Conservation (phyloP, 1,140 invertebrate genomes). For the Sycobia sp. region DNA sequence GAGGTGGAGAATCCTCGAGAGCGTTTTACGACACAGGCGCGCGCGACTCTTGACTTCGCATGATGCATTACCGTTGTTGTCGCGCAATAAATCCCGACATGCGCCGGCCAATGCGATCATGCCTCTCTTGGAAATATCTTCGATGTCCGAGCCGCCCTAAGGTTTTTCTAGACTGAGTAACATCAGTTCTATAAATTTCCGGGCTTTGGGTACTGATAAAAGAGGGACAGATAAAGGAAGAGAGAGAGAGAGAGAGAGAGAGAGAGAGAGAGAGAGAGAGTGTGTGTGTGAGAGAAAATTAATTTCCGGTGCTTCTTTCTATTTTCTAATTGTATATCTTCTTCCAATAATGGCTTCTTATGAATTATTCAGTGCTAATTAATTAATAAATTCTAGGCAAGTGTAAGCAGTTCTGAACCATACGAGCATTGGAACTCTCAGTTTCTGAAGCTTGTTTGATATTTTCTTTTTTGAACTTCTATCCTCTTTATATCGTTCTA, state of each 20-base stretch:
- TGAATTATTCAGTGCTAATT: too few relatives aligned
- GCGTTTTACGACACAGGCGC: constrained; percentile 4
- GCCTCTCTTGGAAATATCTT: constrained; percentile 10
- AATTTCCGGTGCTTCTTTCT: too few relatives aligned
- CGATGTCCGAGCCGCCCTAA: constrained; percentile 11
- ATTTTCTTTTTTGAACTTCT: too few relatives aligned
- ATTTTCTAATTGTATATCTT: too few relatives aligned
- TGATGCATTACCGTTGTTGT: constrained; percentile 27
- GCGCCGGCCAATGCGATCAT: not conserved
- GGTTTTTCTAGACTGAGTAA: constrained; percentile 7
- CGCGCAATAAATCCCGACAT: constrained; percentile 16
- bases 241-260: not conserved
- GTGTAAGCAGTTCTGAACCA: too few relatives aligned
- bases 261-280: constrained; percentile 3
- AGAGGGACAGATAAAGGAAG: not conserved
- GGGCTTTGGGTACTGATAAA: not conserved
- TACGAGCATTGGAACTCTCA: too few relatives aligned
- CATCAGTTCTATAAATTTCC: constrained; percentile 33
- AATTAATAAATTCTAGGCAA: too few relatives aligned
- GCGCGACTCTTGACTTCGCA: too few relatives aligned
- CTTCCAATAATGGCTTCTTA: too few relatives aligned
- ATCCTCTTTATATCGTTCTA: too few relatives aligned
- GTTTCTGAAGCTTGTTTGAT: too few relatives aligned
- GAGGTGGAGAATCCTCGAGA: too few relatives aligned
- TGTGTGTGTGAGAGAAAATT: constrained; percentile 3